Base-by-base conservation (phyloP, 2,888 invertebrate genomes). In the Agriopis leucophaearia region DNA sequence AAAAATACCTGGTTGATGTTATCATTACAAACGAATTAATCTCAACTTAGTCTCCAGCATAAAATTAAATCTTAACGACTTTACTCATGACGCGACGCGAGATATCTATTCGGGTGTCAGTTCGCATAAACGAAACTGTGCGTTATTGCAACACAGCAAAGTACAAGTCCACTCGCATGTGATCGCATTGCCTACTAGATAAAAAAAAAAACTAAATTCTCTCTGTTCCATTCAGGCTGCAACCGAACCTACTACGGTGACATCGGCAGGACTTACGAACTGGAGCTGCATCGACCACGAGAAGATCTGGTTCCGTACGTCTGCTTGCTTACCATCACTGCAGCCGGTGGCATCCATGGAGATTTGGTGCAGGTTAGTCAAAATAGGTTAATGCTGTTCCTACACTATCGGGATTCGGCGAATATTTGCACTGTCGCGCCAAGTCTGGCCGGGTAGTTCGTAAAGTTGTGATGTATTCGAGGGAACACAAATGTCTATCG, bases 171-270 rank as follows among this genome's bases (percentile, higher is more conserved):
- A 3, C 18, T 27, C 18, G 18, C 18, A 27, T 27, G 18, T 27
- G 18, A 27, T 27, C 3, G 18, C 18, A 27, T 3, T 27, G 18
- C 18, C 18, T 27, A 1, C 1, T 27, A 27, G 3, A 27, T 27
- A 2, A 3, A 12, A 6, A 5, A 15, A 12, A 18, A 27, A 15
- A 42, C 40, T 0, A 48, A 50, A 35, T 18, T 73, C 68, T 80
- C 90, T 84, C 85, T 94, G 89, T 90, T 84, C 84, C 94, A 90
- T 54, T 40, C 95, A 97, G 97, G 96, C 58, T 98, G 98, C 93
- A 98, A 98, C 92, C 96, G 96, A 83, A 98, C 98, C 6, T 98
- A 98, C 89, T 97, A 97, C 79, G 98, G 98, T 1, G 97, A 98
- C 82, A 96, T 97, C 63, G 98, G 97, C 8, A 96, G 96, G 80